Base-by-base conservation (phyloP, 2,113 vertebrate species). In the Glaucomys volans region DNA sequence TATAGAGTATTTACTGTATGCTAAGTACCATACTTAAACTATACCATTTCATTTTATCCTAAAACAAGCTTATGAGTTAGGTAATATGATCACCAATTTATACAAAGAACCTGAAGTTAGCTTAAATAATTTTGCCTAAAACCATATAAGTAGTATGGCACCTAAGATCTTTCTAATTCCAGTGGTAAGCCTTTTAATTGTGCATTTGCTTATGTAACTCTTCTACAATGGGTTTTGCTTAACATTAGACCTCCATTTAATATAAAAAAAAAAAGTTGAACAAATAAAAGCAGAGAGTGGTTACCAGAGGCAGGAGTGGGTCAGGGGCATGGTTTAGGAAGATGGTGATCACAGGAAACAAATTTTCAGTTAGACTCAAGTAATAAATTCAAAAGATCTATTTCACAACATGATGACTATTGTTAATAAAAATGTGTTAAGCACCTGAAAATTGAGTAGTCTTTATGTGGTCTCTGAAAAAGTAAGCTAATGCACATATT, bases 41-140 rank as follows among this genome's bases (percentile, higher is more conserved):
- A 28, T 28, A 66, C 16, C 18, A 69, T 62, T 89, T 79, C 14
- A 85, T 81, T 74, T 82, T 80, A 42, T 72, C 44, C 20, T 79
- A 77, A 87, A 77, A 82, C 52, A 93, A 83, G 37, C 14, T 59
- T 69, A 76, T 67, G 20, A 62, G 26, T 0, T 91, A 81, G 47
- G 12, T 64, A 71, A 22, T 32, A 6, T 40, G 16, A 83, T 42
- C 14, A 28, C 28, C 32, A 75, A n/a, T 66, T 87, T 57, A 57
- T 87, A 80, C 35, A 82, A 42, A 88, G 6, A 62, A 89, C 16
- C n/a, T 85, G 37, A 80, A 62, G 24, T 80, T 75, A 89, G 4
- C 20, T 83, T 90, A 87, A 83, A 52, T 75, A 14, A 52, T 81
- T 87, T 93, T 87, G n/a, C 37, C 52, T 83, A 54, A 82, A 83